Conservation (phyloP, 2,888 invertebrate genomes). For the Hyposoter dolosus region DNA sequence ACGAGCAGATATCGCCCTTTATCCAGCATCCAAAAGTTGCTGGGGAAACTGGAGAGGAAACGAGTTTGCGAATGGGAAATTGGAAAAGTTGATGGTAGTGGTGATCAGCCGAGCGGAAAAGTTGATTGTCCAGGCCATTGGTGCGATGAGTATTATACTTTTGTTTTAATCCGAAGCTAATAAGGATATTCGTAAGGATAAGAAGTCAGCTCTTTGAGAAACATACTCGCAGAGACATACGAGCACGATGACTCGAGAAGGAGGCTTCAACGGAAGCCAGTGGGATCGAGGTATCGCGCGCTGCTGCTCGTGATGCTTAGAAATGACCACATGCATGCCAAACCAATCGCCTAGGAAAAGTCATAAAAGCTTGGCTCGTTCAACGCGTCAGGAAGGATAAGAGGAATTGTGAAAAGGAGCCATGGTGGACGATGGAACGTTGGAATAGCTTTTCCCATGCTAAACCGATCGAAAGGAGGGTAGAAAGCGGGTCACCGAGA, state of each 20-base stretch:
- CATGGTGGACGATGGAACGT: conserved; percentile 44
- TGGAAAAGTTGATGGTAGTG: conserved; percentile 27
- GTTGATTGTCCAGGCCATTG: conserved; percentile 13
- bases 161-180: conserved; percentile 16
- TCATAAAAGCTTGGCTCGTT: conserved; percentile 72
- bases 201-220: not conserved
- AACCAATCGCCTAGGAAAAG: conserved; percentile 67
- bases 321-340: conserved; percentile 80
- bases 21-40: conserved; percentile 7
- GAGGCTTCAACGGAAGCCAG: conserved; percentile 12
- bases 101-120: conserved; percentile 5
- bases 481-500: conserved; percentile 7
- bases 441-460: conserved; percentile 48
- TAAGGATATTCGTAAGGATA: conserved; percentile 12
- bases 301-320: conserved; percentile 74
- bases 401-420: conserved; percentile 59
- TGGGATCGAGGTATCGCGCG: conserved; percentile 1
- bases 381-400: conserved; percentile 72
- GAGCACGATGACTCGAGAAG: not conserved
- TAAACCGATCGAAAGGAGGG: conserved; percentile 51
- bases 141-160: not conserved
- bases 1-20: not conserved
- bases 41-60: conserved; percentile 1
- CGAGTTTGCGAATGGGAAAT: conserved; percentile 5
- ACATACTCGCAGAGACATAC: not conserved